These are phyloP conservation scores for Coendou prehensilis DNA, from an alignment of 2,797 vertebrate species.

Conservation along the genomic window DNA sequence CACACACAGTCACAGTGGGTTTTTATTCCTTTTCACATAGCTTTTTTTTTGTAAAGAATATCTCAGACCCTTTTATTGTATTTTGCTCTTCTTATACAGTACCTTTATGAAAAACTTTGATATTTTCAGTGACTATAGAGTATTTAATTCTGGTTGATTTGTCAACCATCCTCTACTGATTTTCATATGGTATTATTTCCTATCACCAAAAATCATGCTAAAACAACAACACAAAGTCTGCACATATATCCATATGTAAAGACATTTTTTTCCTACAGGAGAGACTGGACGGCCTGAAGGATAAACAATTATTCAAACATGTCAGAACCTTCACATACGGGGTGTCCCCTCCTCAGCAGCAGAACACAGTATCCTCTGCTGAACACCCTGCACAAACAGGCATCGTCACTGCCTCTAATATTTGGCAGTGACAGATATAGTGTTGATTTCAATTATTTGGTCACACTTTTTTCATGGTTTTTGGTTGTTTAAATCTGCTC, in stretches of 20 bases:
- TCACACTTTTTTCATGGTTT: background rate
- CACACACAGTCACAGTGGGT: fast-evolving
- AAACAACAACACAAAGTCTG: background rate
- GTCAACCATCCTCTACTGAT: background rate
- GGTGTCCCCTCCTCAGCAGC: background rate
- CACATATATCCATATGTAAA: background rate
- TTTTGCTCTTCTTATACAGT: background rate
- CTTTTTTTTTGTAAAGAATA: background rate
- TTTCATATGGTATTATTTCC: background rate
- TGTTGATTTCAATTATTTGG: background rate
- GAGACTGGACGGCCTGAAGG: background rate
- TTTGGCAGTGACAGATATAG: background rate
- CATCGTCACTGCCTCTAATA: background rate
- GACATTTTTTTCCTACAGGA: background rate
- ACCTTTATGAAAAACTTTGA: background rate
- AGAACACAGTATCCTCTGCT: no score
- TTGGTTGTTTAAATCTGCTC: background rate
- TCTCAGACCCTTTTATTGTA: background rate
- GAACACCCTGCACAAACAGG: no score
- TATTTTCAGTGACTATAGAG: background rate
- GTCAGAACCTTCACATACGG: background rate
- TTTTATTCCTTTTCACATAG: background rate
- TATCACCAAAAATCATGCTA: background rate
- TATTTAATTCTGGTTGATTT: background rate
- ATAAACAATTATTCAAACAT: background rate